Base-by-base conservation (phyloP, 2,113 vertebrate genomes). In the Gadus chalcogrammus region DNA sequence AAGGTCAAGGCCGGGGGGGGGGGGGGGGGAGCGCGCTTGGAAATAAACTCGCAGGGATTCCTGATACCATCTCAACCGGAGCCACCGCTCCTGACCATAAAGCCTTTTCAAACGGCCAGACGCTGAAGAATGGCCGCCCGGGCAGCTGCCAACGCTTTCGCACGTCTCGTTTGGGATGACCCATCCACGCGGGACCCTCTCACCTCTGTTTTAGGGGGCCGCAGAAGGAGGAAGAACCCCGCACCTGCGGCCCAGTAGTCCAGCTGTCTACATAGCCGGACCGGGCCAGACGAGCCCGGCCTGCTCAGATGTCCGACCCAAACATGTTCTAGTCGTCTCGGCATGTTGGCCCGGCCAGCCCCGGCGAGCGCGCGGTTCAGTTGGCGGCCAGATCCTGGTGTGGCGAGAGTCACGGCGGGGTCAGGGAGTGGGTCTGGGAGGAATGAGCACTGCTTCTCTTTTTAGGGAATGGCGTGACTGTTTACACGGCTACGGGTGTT, bases 311-410 rank as follows among this genome's bases (percentile, higher is more conserved):
- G 81, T 89, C 70, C 73, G 53, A 80, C 85, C 60, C 86, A 84
- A 83, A 84, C 83, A 84, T 86, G 70, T 80, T 87, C 85, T 81
- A 82, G 75, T 77, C 76, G 85, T 86, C 87, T 85, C 71, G 82
- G 86, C 64, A 80, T 85, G 85, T 86, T 83, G 81, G 82, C 84
- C 85, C 79, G 77, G 78, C 73, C 18, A 68, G 70, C 71, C 69
- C 9, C 28, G 79, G 79, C 74, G 77, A 42, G 71, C 79, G 28
- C 20, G 13, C 13, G 42, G 89, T 86, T 90, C 87, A 89, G 86
- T 88, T 86, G 84, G 78, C 88, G 89, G 87, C 84, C 87, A 89
- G 84, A 86, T 85, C 88, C 83, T 82, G 79, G 84, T 61, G 74
- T 70, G 68, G 72, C 60, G 20, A 76, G 82, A 86, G 81, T 86